Evolutionary conservation across 2,797 vertebrate species (phyloP).

Genomic region (Momotus momota): DNA sequence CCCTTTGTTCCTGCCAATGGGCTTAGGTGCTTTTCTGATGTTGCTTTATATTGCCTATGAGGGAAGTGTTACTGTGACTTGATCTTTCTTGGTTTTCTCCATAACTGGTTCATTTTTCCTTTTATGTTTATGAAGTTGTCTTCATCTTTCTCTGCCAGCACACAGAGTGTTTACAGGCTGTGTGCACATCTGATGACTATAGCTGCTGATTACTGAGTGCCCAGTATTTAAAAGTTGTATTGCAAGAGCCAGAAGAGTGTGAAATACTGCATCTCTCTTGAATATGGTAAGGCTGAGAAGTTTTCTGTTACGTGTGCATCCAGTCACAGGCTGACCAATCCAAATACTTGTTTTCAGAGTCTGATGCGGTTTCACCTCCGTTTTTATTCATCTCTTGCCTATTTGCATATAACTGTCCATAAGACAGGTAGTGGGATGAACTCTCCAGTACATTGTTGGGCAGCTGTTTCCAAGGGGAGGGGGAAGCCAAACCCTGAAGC

Average conservation of each 20-base stretch:
- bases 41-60: neutral
- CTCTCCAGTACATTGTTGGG: neutral
- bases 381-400: neutral
- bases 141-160: neutral
- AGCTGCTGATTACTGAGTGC: neutral
- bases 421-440: neutral
- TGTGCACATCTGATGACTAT: neutral
- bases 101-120: neutral
- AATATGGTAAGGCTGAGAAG: neutral
- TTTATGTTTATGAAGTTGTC: neutral
- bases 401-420: neutral
- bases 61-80: neutral
- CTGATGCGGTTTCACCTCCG: neutral
- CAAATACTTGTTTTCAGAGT: neutral
- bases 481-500: neutral
- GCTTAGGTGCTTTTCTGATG: neutral
- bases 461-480: neutral
- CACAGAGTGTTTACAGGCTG: neutral
- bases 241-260: neutral
- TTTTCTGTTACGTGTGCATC: neutral
- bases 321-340: neutral
- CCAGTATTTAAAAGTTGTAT: neutral
- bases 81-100: neutral
- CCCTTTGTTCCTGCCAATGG: neutral
- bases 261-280: neutral